Evolutionary conservation across 2,888 invertebrate genomes (phyloP).

Genomic region (Conchocele bisecta): DNA sequence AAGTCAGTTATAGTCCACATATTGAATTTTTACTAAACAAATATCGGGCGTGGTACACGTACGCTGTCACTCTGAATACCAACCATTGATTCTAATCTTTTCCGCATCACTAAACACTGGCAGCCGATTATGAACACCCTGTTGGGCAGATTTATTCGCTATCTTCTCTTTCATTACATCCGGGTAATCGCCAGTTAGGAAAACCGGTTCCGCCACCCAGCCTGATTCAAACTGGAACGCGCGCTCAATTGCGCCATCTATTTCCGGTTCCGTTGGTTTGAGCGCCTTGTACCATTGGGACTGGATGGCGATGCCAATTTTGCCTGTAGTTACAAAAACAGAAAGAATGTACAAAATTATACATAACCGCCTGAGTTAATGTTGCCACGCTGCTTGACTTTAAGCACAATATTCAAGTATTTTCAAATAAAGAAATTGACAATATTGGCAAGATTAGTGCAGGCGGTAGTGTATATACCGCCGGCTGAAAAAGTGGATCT

Average conservation of each 20-base stretch:
- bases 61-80: neutral
- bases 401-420: too few species aligned
- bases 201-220: conserved; percentile 75
- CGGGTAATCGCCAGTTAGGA: conserved; percentile 84
- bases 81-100: conserved; percentile 72
- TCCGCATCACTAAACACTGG: conserved; percentile 78
- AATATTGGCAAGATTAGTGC: too few species aligned
- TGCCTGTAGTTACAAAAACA: conserved; percentile 46
- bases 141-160: conserved; percentile 61
- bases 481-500: too few species aligned
- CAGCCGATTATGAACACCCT: conserved; percentile 67
- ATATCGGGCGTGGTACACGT: neutral
- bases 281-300: conserved; percentile 51
- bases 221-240: conserved; percentile 66
- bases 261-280: conserved; percentile 27
- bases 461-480: too few species aligned
- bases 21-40: too few species aligned
- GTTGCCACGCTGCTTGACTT: too few species aligned
- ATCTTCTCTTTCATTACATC: conserved; percentile 64
- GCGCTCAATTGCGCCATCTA: conserved; percentile 55
- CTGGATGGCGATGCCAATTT: conserved; percentile 64
- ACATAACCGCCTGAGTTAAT: too few species aligned
- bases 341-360: too few species aligned
- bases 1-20: too few species aligned
- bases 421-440: too few species aligned